Percentiles rank a stretch among this genome's conserved stretches.
Conservation (phyloP, 2,797 vertebrate species). For the Pseudomugil gertrudae region DNA sequence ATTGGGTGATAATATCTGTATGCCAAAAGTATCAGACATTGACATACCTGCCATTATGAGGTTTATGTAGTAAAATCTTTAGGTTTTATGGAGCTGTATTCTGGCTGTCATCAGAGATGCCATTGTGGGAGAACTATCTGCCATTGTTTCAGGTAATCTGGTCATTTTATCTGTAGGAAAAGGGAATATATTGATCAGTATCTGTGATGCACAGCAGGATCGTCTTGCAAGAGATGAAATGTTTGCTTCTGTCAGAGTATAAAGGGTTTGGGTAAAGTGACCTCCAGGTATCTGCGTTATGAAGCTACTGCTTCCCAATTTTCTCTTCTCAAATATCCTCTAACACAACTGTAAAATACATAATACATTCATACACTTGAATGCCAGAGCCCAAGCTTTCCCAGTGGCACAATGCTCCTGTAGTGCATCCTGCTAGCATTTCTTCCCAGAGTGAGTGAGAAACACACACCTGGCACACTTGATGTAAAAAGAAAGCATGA, state of each 20-base stretch:
- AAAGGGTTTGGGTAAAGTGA: background rate
- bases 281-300: background rate
- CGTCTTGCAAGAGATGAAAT: background rate
- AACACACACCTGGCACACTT: background rate
- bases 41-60: background rate
- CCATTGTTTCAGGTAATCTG: background rate
- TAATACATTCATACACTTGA: background rate
- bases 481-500: conserved; percentile 4
- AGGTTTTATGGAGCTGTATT: background rate
- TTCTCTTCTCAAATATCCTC: background rate
- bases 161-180: background rate
- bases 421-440: background rate
- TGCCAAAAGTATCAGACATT: too few relatives aligned
- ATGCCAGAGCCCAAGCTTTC: background rate
- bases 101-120: too few relatives aligned
- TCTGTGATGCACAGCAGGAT: background rate
- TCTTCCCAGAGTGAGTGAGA: background rate
- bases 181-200: background rate
- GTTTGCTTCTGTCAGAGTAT: background rate
- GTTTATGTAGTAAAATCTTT: background rate
- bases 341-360: background rate
- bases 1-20: too few relatives aligned
- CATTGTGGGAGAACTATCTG: background rate
- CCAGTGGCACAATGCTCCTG: background rate
- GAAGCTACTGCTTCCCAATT: background rate